phyloP scores from a whole-genome alignment of 1,140 invertebrate genomes.

The Drosophila sturtevanti region DNA sequence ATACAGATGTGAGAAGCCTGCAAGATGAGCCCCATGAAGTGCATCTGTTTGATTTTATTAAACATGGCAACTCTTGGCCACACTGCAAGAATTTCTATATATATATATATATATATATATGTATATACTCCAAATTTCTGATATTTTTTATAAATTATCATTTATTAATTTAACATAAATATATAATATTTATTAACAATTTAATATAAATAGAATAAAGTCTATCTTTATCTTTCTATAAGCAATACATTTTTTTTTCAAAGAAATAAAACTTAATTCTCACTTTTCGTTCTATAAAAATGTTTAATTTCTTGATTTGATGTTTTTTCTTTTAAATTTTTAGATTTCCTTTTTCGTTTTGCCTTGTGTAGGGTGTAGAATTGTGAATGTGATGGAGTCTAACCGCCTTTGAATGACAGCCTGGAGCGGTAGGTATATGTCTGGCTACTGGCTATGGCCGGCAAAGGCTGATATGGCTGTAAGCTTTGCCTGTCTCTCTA shows the following conservation, averaged over 20 bases:
- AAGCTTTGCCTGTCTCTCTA: slow-evolving; percentile 12
- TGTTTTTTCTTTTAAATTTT: too few relatives aligned
- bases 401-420: slow-evolving; percentile 68
- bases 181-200: too few relatives aligned
- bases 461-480: not conserved
- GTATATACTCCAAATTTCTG: too few relatives aligned
- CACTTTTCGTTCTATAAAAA: too few relatives aligned
- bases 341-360: not conserved
- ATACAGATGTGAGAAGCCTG: slow-evolving; percentile 24
- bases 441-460: slow-evolving; percentile 10
- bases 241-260: too few relatives aligned
- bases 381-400: not conserved
- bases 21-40: slow-evolving; percentile 41
- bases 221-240: too few relatives aligned
- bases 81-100: slow-evolving; percentile 8
- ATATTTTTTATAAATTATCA: too few relatives aligned
- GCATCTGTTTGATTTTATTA: slow-evolving; percentile 73
- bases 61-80: slow-evolving; percentile 47
- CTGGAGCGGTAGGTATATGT: not conserved
- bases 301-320: too few relatives aligned
- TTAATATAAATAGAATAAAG: too few relatives aligned
- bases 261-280: too few relatives aligned
- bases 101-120: too few relatives aligned
- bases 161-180: too few relatives aligned
- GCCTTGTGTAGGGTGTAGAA: not conserved